Conservation (phyloP, 2,797 vertebrate species). For the Trachops cirrhosus region DNA sequence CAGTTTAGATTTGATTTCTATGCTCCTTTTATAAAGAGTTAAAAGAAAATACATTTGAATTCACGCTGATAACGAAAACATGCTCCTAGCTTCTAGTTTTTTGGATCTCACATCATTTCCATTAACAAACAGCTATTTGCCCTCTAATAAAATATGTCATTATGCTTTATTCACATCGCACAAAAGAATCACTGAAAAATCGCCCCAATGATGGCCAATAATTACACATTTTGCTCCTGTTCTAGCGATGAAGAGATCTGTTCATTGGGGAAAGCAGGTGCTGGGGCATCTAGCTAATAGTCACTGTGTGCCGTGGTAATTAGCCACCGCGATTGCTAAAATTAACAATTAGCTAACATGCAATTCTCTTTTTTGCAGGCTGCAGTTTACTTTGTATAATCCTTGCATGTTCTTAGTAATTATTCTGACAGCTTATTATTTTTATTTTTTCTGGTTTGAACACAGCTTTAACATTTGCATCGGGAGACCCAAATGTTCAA, state of each 20-base stretch:
- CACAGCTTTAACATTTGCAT: constrained; percentile 88
- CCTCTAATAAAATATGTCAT: constrained; percentile 99
- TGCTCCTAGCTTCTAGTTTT: constrained; percentile 92
- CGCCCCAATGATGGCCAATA: constrained; percentile 99
- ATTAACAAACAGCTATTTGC: constrained; percentile 97
- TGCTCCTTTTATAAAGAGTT: constrained; percentile 88
- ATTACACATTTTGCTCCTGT: constrained; percentile 99
- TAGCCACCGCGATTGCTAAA: constrained; percentile 97
- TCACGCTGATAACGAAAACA: constrained; percentile 91
- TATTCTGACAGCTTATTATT: constrained; percentile 93
- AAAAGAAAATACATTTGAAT: constrained; percentile 90
- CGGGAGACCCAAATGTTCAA: constrained; percentile 86
- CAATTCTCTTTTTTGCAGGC: constrained; percentile 95
- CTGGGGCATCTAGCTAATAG: constrained; percentile 99
- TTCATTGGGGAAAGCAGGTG: constrained; percentile 97
- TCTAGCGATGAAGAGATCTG: constrained; percentile 90
- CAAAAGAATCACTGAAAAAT: constrained; percentile 99
- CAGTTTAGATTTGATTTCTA: constrained; percentile 90
- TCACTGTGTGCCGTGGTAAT: constrained; percentile 97
- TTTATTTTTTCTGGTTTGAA: constrained; percentile 92
- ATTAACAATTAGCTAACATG: constrained; percentile 99
- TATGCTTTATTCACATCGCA: constrained; percentile 99
- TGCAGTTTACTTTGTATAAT: constrained; percentile 95
- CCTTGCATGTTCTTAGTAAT: constrained; percentile 93
- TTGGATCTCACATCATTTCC: constrained; percentile 92